phyloP scores from a whole-genome alignment of 2,113 vertebrate genomes.

The Narcine bancroftii region DNA sequence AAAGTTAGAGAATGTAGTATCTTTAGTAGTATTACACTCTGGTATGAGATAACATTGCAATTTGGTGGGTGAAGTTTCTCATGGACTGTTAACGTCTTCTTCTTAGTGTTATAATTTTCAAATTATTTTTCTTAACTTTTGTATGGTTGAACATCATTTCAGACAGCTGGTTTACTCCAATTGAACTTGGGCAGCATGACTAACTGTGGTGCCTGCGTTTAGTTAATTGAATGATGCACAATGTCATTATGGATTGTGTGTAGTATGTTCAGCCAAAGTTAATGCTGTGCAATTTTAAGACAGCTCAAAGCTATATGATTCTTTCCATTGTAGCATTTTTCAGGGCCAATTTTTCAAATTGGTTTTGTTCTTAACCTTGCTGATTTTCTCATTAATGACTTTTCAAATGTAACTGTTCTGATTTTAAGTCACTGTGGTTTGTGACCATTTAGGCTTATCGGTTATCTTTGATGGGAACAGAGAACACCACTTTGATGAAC shows the following conservation, averaged over 20 bases:
- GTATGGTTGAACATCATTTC: no score
- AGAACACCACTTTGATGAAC: slow-evolving; percentile 78
- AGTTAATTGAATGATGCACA: not conserved
- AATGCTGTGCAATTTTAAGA: not conserved
- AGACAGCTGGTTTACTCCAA: not conserved
- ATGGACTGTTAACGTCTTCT: no score
- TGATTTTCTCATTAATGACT: not conserved
- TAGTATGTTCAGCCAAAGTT: not conserved
- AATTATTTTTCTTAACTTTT: no score
- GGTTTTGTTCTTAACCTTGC: not conserved
- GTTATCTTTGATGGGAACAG: slow-evolving; percentile 81
- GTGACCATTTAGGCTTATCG: slow-evolving; percentile 68
- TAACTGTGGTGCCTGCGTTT: not conserved
- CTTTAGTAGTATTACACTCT: no score
- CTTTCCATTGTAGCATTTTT: not conserved
- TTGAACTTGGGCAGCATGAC: not conserved
- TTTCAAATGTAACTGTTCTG: slow-evolving; percentile 8
- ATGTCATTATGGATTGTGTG: not conserved
- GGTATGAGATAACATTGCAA: no score
- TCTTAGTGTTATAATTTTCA: no score
- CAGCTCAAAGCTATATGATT: not conserved
- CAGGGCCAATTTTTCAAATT: not conserved
- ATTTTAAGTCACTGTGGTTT: slow-evolving; percentile 25
- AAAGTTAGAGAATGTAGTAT: no score
- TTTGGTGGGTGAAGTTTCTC: no score